phyloP scores from a whole-genome alignment of 37 sponge, comb jelly and placozoan species.

The Chondrilla cf. caribensis region DNA sequence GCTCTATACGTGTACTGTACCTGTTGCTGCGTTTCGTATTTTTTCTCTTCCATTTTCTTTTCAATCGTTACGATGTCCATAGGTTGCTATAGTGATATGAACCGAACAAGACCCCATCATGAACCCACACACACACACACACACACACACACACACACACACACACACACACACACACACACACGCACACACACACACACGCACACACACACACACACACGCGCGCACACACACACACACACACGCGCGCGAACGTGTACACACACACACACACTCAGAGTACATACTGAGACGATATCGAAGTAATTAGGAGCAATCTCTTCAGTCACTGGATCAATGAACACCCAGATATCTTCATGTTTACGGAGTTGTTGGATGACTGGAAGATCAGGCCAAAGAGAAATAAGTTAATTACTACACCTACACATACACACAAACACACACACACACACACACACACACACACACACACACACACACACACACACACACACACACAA shows the following conservation, averaged over 20 bases:
- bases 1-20: too few species aligned
- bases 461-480: neutral
- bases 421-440: too few species aligned
- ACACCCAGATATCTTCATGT: slow-evolving; percentile 77
- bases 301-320: slow-evolving; percentile 85
- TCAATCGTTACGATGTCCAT: slow-evolving; percentile 82
- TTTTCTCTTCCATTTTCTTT: slow-evolving; percentile 51
- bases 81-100: too few species aligned
- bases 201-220: neutral
- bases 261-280: neutral
- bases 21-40: slow-evolving; percentile 52
- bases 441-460: too few species aligned
- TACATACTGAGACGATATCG: slow-evolving; percentile 50
- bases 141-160: neutral
- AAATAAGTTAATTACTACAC: neutral
- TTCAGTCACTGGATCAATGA: slow-evolving; percentile 88
- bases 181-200: slow-evolving; percentile 9
- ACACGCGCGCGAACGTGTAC: neutral
- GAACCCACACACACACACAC: neutral
- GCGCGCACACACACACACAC: neutral
- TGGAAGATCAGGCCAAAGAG: neutral
- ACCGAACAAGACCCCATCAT: too few species aligned
- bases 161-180: neutral
- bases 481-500: too few species aligned
- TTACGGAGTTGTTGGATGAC: slow-evolving; percentile 52